phyloP scores from a whole-genome alignment of 1,140 invertebrate species.

The Drosophila nebulosa region DNA sequence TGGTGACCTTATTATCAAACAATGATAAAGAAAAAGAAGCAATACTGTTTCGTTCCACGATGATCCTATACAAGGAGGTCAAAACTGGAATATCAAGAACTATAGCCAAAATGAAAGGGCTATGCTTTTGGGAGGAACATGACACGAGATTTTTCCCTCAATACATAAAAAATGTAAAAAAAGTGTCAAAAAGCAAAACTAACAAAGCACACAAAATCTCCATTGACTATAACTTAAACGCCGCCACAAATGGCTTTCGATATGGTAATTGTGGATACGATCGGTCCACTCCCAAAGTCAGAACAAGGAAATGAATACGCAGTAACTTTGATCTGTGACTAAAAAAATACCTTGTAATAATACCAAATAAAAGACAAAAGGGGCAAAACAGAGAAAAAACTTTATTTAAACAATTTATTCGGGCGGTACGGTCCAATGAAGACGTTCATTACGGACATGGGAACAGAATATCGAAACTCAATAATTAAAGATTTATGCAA shows the following conservation, averaged over 20 bases:
- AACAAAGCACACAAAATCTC: no score
- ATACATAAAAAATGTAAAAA: not conserved
- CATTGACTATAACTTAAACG: no score
- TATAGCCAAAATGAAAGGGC: not conserved
- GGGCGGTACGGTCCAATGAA: not conserved
- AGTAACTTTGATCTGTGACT: not conserved
- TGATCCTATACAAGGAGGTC: no score
- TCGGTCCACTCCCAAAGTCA: no score
- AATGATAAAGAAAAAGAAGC: slow-evolving; percentile 11
- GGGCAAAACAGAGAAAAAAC: not conserved
- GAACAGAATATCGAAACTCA: not conserved
- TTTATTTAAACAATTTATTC: not conserved
- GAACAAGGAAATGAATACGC: not conserved
- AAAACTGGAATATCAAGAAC: slow-evolving; percentile 7
- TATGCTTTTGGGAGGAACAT: not conserved
- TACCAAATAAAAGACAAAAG: no score
- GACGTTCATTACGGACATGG: not conserved
- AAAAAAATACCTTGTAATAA: no score
- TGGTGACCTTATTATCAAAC: not conserved
- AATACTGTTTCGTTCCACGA: slow-evolving; percentile 23
- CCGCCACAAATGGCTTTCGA: no score
- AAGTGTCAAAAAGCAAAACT: not conserved
- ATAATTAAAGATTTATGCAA: slow-evolving; percentile 1
- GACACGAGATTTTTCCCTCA: not conserved
- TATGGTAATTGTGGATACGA: no score